phyloP scores from a whole-genome alignment of 2,113 vertebrate species.

The Mohoua ochrocephala region DNA sequence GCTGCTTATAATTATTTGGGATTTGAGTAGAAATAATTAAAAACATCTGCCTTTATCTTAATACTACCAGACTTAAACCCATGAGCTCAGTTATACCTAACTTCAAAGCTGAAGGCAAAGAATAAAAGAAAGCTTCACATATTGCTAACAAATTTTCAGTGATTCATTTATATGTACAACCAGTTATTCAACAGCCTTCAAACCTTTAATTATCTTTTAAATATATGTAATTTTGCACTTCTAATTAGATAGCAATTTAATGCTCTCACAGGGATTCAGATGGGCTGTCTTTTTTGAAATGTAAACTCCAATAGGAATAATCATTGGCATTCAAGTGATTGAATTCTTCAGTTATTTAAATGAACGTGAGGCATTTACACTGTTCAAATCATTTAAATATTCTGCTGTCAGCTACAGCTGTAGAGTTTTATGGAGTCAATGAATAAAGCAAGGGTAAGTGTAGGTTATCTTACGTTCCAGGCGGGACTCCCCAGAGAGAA shows the following conservation, averaged over 20 bases:
- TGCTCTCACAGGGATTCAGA: slow-evolving; percentile 74
- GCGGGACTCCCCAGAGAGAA: slow-evolving; percentile 53
- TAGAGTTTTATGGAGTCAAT: slow-evolving; percentile 50
- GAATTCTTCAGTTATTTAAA: slow-evolving; percentile 79
- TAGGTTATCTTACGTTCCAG: slow-evolving; percentile 59
- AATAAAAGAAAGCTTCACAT: slow-evolving; percentile 72
- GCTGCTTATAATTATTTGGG: slow-evolving; percentile 81
- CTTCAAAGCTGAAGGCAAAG: slow-evolving; percentile 71
- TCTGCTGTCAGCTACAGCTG: slow-evolving; percentile 70
- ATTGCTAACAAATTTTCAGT: slow-evolving; percentile 76
- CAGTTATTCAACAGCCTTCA: slow-evolving; percentile 77
- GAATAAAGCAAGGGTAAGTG: slow-evolving; percentile 54
- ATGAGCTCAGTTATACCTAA: slow-evolving; percentile 71
- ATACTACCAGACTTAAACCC: slow-evolving; percentile 73
- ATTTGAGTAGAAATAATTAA: slow-evolving; percentile 76
- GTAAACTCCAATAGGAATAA: slow-evolving; percentile 74
- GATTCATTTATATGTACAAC: slow-evolving; percentile 81
- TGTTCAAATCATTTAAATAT: slow-evolving; percentile 65
- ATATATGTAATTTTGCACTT: slow-evolving; percentile 84
- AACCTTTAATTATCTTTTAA: slow-evolving; percentile 88
- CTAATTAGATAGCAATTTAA: slow-evolving; percentile 88
- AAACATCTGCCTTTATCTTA: slow-evolving; percentile 82
- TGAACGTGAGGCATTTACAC: slow-evolving; percentile 60
- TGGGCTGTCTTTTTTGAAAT: slow-evolving; percentile 71
- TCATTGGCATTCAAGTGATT: slow-evolving; percentile 75